Conservation (phyloP, 1,140 invertebrate genomes). For the Drosophila kurseongensis region DNA sequence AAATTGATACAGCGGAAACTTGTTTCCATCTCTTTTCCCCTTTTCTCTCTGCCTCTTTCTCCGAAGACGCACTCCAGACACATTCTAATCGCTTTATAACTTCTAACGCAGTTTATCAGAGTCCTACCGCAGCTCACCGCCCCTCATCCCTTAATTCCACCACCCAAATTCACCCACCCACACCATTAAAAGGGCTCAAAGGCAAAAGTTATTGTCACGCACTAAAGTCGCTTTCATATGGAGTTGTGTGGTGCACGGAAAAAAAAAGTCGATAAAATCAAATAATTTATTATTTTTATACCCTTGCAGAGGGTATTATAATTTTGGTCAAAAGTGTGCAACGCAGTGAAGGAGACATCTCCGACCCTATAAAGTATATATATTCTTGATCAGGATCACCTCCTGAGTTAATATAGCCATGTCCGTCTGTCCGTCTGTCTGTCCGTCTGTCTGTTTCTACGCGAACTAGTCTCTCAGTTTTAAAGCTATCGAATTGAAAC, state of each 20-base stretch:
- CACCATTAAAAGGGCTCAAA: slow-evolving; percentile 48
- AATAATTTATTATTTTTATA: too few relatives aligned
- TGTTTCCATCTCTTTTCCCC: slow-evolving; percentile 17
- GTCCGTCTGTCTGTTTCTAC: too few relatives aligned
- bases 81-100: slow-evolving; percentile 81
- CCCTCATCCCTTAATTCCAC: slow-evolving; percentile 22
- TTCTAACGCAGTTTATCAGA: slow-evolving; percentile 79
- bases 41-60: neutral
- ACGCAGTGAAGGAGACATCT: too few relatives aligned
- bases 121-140: slow-evolving; percentile 19
- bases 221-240: slow-evolving; percentile 66
- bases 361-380: too few relatives aligned
- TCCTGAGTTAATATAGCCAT: too few relatives aligned
- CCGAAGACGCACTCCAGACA: slow-evolving; percentile 43
- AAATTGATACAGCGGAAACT: slow-evolving; percentile 71
- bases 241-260: slow-evolving; percentile 21
- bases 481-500: too few relatives aligned
- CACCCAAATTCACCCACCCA: slow-evolving; percentile 2
- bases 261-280: neutral
- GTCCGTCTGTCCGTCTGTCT: too few relatives aligned
- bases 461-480: too few relatives aligned
- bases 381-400: too few relatives aligned
- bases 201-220: slow-evolving; percentile 75
- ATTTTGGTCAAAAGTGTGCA: too few relatives aligned
- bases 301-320: too few relatives aligned